Percentiles rank a stretch among this genome's conserved stretches.
phyloP scores from a whole-genome alignment of 2,888 invertebrate genomes.

The Cerastis rubricosa region DNA sequence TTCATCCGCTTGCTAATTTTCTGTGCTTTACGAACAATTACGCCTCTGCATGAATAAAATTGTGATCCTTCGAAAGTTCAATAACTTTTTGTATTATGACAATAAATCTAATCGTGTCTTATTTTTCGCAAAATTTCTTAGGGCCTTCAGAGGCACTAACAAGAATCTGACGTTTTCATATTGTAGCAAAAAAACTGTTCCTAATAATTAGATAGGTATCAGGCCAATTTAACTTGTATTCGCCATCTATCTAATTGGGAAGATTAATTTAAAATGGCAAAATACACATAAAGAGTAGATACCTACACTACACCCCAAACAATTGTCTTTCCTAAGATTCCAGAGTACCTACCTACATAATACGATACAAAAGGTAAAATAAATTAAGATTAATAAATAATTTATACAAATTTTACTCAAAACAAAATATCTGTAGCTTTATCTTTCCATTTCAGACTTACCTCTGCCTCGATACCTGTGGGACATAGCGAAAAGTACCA shows the following conservation, averaged over 20 bases:
- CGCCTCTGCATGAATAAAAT: not conserved
- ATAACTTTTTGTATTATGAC: not conserved
- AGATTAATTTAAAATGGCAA: not conserved
- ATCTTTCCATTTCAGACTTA: slow-evolving; percentile 76
- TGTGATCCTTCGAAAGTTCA: not conserved
- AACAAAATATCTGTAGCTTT: not conserved
- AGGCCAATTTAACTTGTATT: not conserved
- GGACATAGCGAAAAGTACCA: slow-evolving; percentile 79
- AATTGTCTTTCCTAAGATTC: not conserved
- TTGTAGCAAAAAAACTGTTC: not conserved
- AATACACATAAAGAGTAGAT: not conserved
- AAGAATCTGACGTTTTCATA: not conserved
- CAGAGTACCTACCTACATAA: not conserved
- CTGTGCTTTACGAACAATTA: not conserved
- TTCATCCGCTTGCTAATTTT: not conserved
- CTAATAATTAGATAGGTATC: not conserved
- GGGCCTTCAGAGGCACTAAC: not conserved
- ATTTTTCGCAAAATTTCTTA: not conserved
- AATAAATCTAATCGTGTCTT: not conserved
- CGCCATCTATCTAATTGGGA: not conserved
- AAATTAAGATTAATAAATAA: no score
- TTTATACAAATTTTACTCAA: not conserved
- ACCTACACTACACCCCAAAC: no score
- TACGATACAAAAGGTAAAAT: no score
- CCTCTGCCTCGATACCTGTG: slow-evolving; percentile 79